phyloP scores from a whole-genome alignment of 1,140 invertebrate genomes.

The Lamellibrachia luymesi region DNA sequence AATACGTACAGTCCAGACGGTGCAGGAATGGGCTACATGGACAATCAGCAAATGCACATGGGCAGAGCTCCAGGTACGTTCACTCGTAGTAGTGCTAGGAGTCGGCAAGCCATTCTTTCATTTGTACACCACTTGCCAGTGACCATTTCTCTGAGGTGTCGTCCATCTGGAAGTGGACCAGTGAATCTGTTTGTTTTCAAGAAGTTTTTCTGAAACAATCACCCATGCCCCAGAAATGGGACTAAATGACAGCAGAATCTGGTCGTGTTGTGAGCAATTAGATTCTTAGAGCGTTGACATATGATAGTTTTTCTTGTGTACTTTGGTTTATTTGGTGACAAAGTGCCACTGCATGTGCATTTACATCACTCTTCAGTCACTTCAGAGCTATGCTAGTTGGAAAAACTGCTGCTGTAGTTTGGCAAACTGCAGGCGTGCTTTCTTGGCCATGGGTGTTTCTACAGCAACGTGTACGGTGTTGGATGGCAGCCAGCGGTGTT shows the following conservation, averaged over 20 bases:
- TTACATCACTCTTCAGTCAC: not conserved
- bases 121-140: not conserved
- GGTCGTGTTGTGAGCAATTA: not conserved
- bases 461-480: not conserved
- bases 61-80: slow-evolving; percentile 8
- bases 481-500: not conserved
- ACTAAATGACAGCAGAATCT: not conserved
- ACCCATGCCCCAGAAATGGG: not conserved
- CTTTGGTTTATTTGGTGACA: not conserved
- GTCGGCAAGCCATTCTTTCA: not conserved
- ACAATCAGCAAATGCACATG: slow-evolving; percentile 79
- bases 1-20: slow-evolving; percentile 89
- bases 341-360: not conserved
- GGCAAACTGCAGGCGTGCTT: not conserved
- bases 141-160: not conserved
- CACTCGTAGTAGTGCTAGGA: not conserved
- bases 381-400: not conserved
- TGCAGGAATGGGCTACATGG: slow-evolving; percentile 88
- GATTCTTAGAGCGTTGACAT: not conserved
- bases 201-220: not conserved
- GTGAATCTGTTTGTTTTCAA: not conserved
- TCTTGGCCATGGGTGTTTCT: not conserved
- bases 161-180: not conserved
- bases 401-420: not conserved
- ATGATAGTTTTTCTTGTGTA: not conserved